These are phyloP conservation scores for Pleuronectes platessa DNA, from an alignment of 2,113 vertebrate genomes.

Conservation along the genomic window DNA sequence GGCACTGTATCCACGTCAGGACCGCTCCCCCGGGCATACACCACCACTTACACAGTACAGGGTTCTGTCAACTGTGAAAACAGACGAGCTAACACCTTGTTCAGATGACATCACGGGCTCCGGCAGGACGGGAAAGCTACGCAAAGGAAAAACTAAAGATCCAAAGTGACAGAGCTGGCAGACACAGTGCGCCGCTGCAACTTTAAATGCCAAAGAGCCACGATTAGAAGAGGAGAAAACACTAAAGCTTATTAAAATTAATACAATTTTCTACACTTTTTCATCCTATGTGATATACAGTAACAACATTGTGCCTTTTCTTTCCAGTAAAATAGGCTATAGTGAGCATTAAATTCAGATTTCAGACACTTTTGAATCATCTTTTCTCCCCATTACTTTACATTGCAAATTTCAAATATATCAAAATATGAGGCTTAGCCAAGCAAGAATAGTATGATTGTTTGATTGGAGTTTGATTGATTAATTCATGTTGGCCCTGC, in stretches of 20 bases:
- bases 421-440: too few relatives aligned
- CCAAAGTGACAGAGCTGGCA: slow-evolving; percentile 28
- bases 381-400: too few relatives aligned
- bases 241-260: too few relatives aligned
- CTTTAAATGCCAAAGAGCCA: not conserved
- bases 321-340: not conserved
- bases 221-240: not conserved
- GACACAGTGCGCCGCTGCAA: not conserved
- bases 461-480: too few relatives aligned
- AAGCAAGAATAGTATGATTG: too few relatives aligned
- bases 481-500: too few relatives aligned
- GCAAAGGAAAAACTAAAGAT: slow-evolving; percentile 21
- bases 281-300: too few relatives aligned
- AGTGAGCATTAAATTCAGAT: too few relatives aligned
- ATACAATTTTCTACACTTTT: too few relatives aligned
- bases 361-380: too few relatives aligned
- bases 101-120: slow-evolving; percentile 51
- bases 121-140: slow-evolving; percentile 26
- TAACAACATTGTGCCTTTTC: not conserved
- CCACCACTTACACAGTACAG: slow-evolving; percentile 53
- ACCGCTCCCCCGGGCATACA: slow-evolving; percentile 40
- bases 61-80: slow-evolving; percentile 52
- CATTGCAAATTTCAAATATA: too few relatives aligned
- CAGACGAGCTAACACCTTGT: slow-evolving; percentile 32
- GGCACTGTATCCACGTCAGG: slow-evolving; percentile 59